Conservation (phyloP, 2,888 invertebrate species). For the Coelogynopora nodosa region DNA sequence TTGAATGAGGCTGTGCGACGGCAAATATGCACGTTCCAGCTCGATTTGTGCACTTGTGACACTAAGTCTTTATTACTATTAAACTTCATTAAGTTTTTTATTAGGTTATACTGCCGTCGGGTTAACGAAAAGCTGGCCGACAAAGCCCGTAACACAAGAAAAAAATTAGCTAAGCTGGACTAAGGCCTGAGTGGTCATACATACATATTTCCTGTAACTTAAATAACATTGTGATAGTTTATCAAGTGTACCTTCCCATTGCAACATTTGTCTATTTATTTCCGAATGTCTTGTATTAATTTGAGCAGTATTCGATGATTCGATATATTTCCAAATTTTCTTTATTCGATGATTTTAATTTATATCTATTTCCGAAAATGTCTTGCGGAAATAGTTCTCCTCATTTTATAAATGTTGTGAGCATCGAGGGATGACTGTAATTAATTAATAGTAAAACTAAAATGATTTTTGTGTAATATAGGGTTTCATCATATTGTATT, state of each 20-base stretch:
- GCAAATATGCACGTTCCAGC: conserved; percentile 4
- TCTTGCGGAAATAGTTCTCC: background rate
- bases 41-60: conserved; percentile 17
- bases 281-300: background rate
- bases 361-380: conserved; percentile 28
- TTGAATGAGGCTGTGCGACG: background rate
- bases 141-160: background rate
- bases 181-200: background rate
- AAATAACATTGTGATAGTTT: conserved; percentile 15
- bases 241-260: no score
- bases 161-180: conserved; percentile 6
- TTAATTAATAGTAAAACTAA: conserved; percentile 10
- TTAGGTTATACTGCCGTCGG: conserved; percentile 8
- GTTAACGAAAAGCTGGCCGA: background rate
- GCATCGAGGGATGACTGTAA: no score
- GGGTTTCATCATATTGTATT: background rate
- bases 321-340: no score
- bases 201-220: conserved; percentile 1
- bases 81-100: conserved; percentile 24
- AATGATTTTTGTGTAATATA: background rate
- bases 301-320: background rate
- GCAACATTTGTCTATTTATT: background rate
- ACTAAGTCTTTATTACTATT: conserved; percentile 16
- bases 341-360: conserved; percentile 24
- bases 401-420: background rate